Conservation (phyloP, 2,888 invertebrate genomes). For the Atethmia centrago region DNA sequence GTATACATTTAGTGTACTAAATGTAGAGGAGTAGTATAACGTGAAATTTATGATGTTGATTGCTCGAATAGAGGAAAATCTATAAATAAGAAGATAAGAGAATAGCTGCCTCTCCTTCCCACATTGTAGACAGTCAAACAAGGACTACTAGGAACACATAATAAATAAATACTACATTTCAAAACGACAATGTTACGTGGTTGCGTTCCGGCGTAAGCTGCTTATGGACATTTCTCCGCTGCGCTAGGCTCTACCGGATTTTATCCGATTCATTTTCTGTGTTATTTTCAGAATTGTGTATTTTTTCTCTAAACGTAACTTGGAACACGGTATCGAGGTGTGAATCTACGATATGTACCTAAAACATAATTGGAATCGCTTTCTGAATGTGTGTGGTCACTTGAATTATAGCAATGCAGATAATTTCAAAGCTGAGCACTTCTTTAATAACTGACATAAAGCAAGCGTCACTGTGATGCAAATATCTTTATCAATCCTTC, state of each 20-base stretch:
- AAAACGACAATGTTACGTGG: conserved; percentile 25
- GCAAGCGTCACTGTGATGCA: not conserved
- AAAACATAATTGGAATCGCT: not conserved
- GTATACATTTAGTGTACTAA: too few species aligned
- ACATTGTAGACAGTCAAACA: not conserved
- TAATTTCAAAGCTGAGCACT: not conserved
- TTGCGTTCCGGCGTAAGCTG: conserved; percentile 44
- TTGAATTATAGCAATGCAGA: not conserved
- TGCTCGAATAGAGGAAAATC: not conserved
- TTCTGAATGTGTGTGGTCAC: not conserved
- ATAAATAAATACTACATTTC: conserved; percentile 19
- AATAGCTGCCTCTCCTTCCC: not conserved
- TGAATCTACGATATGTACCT: not conserved
- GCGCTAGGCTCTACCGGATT: conserved; percentile 38
- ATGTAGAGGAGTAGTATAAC: too few species aligned
- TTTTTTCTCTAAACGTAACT: not conserved
- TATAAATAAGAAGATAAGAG: too few species aligned
- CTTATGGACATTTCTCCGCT: conserved; percentile 38
- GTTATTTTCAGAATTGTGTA: conserved; percentile 34
- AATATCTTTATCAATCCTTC: too few species aligned
- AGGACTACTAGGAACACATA: conserved; percentile 15
- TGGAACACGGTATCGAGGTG: not conserved
- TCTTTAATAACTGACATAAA: not conserved
- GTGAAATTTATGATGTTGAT: too few species aligned
- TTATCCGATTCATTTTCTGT: conserved; percentile 47